Conservation (phyloP, 2,797 vertebrate genomes). For the Enteromius treurensis region DNA sequence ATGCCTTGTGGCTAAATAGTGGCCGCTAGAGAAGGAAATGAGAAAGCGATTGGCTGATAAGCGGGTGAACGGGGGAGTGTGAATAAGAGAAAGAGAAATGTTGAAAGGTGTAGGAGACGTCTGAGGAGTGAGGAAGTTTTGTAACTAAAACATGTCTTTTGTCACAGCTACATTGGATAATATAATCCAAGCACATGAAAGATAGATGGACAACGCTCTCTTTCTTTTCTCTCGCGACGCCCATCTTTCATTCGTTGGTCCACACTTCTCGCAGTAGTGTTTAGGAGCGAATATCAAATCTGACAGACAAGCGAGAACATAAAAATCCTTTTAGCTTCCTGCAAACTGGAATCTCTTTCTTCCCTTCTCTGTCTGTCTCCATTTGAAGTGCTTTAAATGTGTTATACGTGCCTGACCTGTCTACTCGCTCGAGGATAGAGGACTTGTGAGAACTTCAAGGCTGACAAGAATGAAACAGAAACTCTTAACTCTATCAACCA, state of each 20-base stretch:
- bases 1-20: slow-evolving; percentile 26
- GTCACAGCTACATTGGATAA: slow-evolving; percentile 73
- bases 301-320: slow-evolving; percentile 76
- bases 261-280: slow-evolving; percentile 69
- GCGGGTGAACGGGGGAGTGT: slow-evolving; percentile 48
- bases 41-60: slow-evolving; percentile 63
- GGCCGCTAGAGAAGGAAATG: background rate
- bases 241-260: slow-evolving; percentile 31
- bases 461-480: slow-evolving; percentile 17
- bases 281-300: slow-evolving; percentile 62
- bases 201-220: slow-evolving; percentile 66
- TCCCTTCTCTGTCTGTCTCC: background rate
- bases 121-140: slow-evolving; percentile 60
- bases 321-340: slow-evolving; percentile 80
- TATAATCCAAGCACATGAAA: slow-evolving; percentile 71
- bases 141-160: slow-evolving; percentile 68
- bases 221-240: slow-evolving; percentile 30
- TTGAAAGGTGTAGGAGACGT: slow-evolving; percentile 41
- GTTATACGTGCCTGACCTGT: slow-evolving; percentile 51
- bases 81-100: slow-evolving; percentile 19
- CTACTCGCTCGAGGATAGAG: background rate
- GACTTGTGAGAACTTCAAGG: slow-evolving; percentile 25
- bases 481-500: background rate
- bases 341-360: slow-evolving; percentile 52
- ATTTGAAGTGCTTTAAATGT: slow-evolving; percentile 40